Percentiles rank a stretch among this genome's conserved stretches.
phyloP scores from a whole-genome alignment of 2,888 invertebrate species.

The Parochlus steinenii region DNA sequence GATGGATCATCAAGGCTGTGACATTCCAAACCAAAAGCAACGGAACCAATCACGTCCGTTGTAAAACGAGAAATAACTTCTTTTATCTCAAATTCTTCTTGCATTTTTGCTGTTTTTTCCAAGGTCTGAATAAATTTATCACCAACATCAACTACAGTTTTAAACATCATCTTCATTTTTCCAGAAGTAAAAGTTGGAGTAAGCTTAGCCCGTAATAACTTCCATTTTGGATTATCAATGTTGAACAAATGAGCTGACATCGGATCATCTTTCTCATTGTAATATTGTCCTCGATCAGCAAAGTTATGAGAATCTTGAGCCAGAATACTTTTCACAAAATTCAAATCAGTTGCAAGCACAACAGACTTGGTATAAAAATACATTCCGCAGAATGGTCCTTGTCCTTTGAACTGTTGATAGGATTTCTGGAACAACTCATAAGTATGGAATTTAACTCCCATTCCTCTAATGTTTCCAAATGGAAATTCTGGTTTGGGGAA shows the following conservation, averaged over 20 bases:
- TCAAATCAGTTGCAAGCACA: slow-evolving; percentile 17
- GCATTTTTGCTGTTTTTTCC: neutral
- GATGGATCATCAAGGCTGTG: slow-evolving; percentile 17
- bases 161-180: slow-evolving; percentile 21
- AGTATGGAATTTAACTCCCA: too few relatives aligned
- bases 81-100: slow-evolving; percentile 14
- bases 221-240: slow-evolving; percentile 15
- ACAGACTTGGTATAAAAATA: slow-evolving; percentile 11
- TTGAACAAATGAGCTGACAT: slow-evolving; percentile 17
- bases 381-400: slow-evolving; percentile 1
- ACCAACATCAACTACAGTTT: slow-evolving; percentile 19
- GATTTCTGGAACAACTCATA: too few relatives aligned
- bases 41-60: slow-evolving; percentile 18
- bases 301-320: slow-evolving; percentile 19
- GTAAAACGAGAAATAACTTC: slow-evolving; percentile 14
- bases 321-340: slow-evolving; percentile 17
- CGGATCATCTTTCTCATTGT: slow-evolving; percentile 18
- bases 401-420: too few relatives aligned
- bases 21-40: slow-evolving; percentile 25
- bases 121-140: slow-evolving; percentile 13
- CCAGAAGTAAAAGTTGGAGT: slow-evolving; percentile 16
- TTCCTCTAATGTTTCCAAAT: slow-evolving; percentile 6
- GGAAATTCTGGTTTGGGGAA: neutral
- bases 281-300: slow-evolving; percentile 17
- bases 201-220: slow-evolving; percentile 14